Conservation (phyloP, 2,113 vertebrate genomes). For the Microcebus murinus region DNA sequence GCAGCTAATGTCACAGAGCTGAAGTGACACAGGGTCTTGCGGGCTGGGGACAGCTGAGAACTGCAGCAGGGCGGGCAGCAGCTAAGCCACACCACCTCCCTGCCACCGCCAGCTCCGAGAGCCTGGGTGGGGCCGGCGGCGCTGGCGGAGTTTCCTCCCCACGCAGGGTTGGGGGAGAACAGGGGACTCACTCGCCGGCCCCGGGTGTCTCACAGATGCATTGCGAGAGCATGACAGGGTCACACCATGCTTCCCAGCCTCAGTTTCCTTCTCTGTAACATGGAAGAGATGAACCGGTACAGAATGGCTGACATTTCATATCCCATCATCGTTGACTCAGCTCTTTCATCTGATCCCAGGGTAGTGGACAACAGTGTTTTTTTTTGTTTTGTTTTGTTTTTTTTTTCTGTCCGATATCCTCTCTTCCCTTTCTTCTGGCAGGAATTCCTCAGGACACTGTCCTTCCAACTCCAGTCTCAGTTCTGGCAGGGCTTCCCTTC, state of each 20-base stretch:
- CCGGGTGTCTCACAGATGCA: neutral
- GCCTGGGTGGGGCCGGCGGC: neutral
- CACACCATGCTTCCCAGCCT: neutral
- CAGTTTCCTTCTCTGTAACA: neutral
- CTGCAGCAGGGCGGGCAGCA: neutral
- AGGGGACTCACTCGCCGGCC: neutral
- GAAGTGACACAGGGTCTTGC: neutral
- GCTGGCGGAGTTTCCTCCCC: neutral
- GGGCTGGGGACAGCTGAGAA: neutral
- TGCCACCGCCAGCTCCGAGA: neutral
- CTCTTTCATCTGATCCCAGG: neutral
- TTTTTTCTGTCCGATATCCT: neutral
- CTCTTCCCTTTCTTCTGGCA: neutral
- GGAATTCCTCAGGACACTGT: neutral
- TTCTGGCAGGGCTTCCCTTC: neutral
- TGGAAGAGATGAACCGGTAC: neutral
- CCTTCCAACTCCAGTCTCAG: neutral
- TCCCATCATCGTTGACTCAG: neutral
- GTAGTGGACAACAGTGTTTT: neutral
- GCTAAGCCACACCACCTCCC: fast-evolving
- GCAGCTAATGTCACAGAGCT: neutral
- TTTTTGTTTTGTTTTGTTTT: neutral
- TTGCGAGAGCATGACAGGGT: neutral
- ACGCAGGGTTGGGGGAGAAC: neutral
- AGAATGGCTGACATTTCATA: neutral